phyloP scores from a whole-genome alignment of 2,888 invertebrate species.

The Trissonchulus sp. region DNA sequence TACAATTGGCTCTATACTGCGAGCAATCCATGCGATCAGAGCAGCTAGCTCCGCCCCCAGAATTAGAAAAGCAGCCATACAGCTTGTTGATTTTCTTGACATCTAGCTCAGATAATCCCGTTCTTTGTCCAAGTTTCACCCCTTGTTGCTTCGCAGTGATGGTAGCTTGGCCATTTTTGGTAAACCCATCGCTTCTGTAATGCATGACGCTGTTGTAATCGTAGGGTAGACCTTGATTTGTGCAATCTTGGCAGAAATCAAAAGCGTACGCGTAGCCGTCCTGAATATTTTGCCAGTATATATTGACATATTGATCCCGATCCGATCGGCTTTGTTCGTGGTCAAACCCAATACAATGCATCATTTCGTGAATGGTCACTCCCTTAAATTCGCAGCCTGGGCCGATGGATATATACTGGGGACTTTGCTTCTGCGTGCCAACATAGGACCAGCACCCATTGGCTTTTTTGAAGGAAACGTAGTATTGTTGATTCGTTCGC shows the following conservation, averaged over 20 bases:
- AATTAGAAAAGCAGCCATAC: slow-evolving; percentile 1
- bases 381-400: neutral
- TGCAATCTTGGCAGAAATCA: neutral
- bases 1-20: neutral
- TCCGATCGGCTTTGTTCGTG: neutral
- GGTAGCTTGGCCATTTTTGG: neutral
- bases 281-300: neutral
- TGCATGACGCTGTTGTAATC: neutral
- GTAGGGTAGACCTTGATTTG: neutral
- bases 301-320: neutral
- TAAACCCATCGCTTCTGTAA: neutral
- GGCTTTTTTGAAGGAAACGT: neutral
- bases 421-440: neutral
- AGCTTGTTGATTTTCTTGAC: neutral
- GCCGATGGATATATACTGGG: neutral
- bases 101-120: neutral
- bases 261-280: too few species aligned
- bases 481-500: neutral
- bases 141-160: neutral
- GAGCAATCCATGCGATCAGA: neutral
- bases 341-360: neutral
- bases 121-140: neutral
- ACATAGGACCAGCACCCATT: neutral
- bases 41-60: too few species aligned
- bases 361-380: neutral